A percentile compares a stretch with the other conserved stretches of the same genome.
These are phyloP conservation scores for Saguinus midas DNA, from an alignment of 2,113 vertebrate genomes.

Conservation along the genomic window DNA sequence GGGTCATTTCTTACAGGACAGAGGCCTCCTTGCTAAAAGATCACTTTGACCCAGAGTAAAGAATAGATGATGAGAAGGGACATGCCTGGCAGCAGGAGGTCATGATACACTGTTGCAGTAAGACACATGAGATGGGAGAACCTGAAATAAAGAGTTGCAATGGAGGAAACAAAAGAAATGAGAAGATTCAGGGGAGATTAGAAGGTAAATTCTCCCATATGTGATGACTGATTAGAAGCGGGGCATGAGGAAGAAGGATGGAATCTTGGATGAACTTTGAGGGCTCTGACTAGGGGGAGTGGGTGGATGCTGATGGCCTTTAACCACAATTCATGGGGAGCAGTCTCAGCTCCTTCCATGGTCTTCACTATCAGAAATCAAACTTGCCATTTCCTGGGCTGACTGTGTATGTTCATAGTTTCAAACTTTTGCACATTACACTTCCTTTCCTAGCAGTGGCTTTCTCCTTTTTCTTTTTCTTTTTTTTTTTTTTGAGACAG, in stretches of 20 bases:
- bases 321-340: neutral
- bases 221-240: neutral
- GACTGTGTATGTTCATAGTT: neutral
- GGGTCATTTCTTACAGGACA: neutral
- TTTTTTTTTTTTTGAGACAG: too few species aligned
- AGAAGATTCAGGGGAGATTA: neutral
- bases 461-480: neutral
- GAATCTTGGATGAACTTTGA: neutral
- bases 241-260: neutral
- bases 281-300: neutral
- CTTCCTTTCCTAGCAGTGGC: neutral
- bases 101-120: too few species aligned
- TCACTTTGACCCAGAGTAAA: neutral
- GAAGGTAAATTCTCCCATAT: neutral
- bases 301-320: neutral
- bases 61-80: neutral
- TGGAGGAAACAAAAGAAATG: neutral
- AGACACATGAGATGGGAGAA: neutral
- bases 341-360: neutral
- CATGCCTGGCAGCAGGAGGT: neutral
- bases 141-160: neutral
- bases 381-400: neutral
- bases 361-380: neutral
- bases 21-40: neutral
- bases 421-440: neutral